Conservation (phyloP, 2,797 vertebrate genomes). For the Enteromius thamalakanensis region DNA sequence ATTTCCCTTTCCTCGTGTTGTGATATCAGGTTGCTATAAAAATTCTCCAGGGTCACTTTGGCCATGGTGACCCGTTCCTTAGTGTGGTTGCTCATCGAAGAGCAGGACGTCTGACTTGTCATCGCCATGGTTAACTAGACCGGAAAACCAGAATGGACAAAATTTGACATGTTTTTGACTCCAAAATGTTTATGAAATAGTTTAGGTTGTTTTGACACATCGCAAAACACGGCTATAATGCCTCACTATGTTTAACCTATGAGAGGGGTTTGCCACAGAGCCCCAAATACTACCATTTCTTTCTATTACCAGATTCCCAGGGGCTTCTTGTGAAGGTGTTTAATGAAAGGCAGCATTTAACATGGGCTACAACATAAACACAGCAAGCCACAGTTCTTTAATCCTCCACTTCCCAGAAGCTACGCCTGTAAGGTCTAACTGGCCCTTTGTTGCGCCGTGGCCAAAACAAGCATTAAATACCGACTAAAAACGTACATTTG, state of each 20-base stretch:
- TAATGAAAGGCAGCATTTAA: slow-evolving; percentile 23
- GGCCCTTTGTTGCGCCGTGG: neutral
- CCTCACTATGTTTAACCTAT: neutral
- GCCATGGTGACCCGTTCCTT: slow-evolving; percentile 98
- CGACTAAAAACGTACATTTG: neutral
- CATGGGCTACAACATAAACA: neutral
- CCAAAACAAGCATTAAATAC: slow-evolving; percentile 21
- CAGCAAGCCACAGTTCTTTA: neutral
- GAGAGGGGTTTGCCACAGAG: neutral
- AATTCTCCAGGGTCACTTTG: slow-evolving; percentile 97
- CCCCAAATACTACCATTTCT: neutral
- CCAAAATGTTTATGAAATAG: neutral
- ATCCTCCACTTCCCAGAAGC: neutral
- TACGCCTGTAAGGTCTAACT: slow-evolving; percentile 21
- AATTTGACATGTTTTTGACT: neutral
- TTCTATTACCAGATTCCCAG: neutral
- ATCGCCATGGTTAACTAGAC: slow-evolving; percentile 89
- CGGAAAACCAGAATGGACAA: neutral
- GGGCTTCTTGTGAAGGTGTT: neutral
- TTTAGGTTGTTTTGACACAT: neutral
- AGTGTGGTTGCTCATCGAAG: slow-evolving; percentile 98
- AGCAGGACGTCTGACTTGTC: slow-evolving; percentile 91
- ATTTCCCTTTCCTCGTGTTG: slow-evolving; percentile 97
- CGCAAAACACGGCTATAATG: neutral
- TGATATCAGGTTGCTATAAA: slow-evolving; percentile 96